Percentiles rank a stretch among this genome's conserved stretches.
Conservation (phyloP, 2,797 vertebrate genomes). For the Leucoraja ocellata region DNA sequence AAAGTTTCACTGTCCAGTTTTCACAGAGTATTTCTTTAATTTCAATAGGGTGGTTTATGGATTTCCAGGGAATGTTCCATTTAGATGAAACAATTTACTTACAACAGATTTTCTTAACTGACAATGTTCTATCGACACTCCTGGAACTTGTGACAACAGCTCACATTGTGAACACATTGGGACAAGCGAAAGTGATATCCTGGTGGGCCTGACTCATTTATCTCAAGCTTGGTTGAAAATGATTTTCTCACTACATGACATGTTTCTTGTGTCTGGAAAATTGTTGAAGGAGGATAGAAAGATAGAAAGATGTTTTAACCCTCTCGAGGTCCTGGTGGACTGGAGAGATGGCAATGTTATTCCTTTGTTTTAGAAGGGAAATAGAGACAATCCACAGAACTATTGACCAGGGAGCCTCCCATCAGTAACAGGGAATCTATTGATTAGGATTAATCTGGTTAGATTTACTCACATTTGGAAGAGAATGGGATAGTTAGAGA, state of each 20-base stretch:
- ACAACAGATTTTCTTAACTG: neutral
- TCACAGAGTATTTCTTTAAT: neutral
- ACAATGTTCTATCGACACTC: neutral
- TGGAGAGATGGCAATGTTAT: too few species aligned
- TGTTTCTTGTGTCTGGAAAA: neutral
- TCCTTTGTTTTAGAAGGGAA: too few species aligned
- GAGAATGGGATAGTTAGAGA: too few species aligned
- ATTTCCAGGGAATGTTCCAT: neutral
- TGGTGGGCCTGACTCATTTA: neutral
- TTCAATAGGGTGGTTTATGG: neutral
- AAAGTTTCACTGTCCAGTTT: neutral
- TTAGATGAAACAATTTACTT: neutral
- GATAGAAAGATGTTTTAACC: neutral
- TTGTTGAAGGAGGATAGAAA: neutral
- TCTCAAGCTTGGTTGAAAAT: conserved; percentile 2
- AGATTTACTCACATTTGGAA: too few species aligned
- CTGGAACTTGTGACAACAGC: neutral
- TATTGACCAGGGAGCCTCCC: too few species aligned
- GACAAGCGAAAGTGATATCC: neutral
- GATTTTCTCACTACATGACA: neutral
- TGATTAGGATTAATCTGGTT: too few species aligned
- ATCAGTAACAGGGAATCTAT: too few species aligned
- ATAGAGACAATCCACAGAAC: too few species aligned
- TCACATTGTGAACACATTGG: neutral
- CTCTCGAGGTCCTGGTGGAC: too few species aligned